Evolutionary conservation across 2,888 invertebrate species (phyloP).

Genomic region (Pseudanteris insignis): DNA sequence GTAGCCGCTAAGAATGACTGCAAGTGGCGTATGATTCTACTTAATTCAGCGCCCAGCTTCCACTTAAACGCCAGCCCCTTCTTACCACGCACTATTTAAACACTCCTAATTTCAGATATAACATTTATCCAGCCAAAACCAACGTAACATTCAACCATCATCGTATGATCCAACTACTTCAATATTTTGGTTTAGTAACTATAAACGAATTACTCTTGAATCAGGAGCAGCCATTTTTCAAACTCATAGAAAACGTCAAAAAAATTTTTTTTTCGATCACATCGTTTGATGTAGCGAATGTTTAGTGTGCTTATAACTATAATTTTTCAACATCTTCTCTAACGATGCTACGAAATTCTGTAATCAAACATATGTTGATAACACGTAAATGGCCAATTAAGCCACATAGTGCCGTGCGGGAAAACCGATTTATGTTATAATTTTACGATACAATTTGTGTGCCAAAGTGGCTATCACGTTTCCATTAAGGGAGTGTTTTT

Average conservation of each 20-base stretch:
- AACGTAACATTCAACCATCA: too few relatives aligned
- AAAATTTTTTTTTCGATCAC: too few relatives aligned
- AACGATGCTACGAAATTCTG: too few relatives aligned
- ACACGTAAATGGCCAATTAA: too few relatives aligned
- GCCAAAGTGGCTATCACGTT: conserved; percentile 23
- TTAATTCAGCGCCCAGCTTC: conserved; percentile 28
- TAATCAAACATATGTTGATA: too few relatives aligned
- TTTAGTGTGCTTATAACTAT: too few relatives aligned
- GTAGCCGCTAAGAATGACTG: conserved; percentile 34
- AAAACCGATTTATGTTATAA: conserved; percentile 21
- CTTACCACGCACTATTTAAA: conserved; percentile 10
- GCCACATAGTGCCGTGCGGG: conserved; percentile 9
- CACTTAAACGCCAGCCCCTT: conserved; percentile 17
- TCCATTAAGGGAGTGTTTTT: conserved; percentile 20
- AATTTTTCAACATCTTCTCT: too few relatives aligned
- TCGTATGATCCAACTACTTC: not conserved
- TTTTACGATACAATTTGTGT: conserved; percentile 12
- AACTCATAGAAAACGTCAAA: too few relatives aligned
- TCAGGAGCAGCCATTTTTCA: too few relatives aligned
- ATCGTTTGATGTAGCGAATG: too few relatives aligned
- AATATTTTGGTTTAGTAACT: too few relatives aligned
- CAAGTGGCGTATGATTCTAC: conserved; percentile 37
- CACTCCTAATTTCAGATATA: conserved; percentile 10
- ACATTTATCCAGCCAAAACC: conserved; percentile 1
- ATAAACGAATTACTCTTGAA: too few relatives aligned